Evolutionary conservation across 2,888 invertebrate genomes (phyloP), one percentile per base, ranked within the genome.

Genomic region (Euplagia quadripunctaria): DNA sequence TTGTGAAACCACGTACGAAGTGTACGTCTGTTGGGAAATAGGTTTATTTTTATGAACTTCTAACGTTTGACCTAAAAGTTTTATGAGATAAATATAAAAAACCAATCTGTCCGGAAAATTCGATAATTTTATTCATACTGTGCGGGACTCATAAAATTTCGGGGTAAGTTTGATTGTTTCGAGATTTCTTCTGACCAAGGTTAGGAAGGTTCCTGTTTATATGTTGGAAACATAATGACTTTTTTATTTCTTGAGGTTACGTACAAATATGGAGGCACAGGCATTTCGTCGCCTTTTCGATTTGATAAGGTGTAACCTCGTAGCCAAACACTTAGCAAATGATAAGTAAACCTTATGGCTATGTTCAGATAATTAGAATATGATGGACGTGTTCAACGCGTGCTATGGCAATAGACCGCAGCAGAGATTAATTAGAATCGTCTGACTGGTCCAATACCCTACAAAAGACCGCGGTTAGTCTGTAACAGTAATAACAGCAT

Each of bases 111-210:
- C 71, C 69, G 61, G 46, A 70, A 76, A 82, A 79, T 80, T 80
- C 64, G 75, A 75, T 79, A 79, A 84, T 80, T 83, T 82, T 73
- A 79, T 82, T 81, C 71, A 79, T 81, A 72, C 72, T 75, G 80
- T 72, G 65, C 63, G 67, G 52, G 52, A 51, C 68, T 79, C 80
- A 74, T 82, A 80, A 83, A 86, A 82, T 78, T 84, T 81, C 67
- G 74, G 9, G 52, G 70, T 70, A 77, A 85, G 86, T 85, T 83
- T 84, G 77, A 88, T 90, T 86, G 83, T 86, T 83, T 81, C 70
- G 80, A 79, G 78, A 77, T 74, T 72, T 78, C 68, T 75, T 71
- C 65, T 66, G 49, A 70, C 41, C 52, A n/a, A 68, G 58, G 49
- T 49, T 61, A 65, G 51, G 43, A 68, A 52, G 4, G 31, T 61